Evolutionary conservation across 2,113 vertebrate species (phyloP).

Genomic region (Prunella fulvescens): DNA sequence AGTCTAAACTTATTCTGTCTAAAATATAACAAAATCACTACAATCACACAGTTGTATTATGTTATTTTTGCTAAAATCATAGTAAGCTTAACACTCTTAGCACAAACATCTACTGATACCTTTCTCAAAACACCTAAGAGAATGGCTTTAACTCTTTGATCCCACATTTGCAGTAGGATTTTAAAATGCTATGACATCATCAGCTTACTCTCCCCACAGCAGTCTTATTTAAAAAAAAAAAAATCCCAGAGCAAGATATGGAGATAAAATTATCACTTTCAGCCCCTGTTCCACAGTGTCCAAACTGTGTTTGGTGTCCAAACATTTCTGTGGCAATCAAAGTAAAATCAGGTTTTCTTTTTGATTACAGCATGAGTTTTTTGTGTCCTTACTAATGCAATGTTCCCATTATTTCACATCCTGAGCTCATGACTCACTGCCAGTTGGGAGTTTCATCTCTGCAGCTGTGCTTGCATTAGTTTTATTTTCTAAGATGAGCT

Average conservation of each 20-base stretch:
- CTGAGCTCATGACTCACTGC: not conserved
- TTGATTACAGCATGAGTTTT: not conserved
- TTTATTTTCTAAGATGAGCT: not conserved
- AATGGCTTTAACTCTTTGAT: not conserved
- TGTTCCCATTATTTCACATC: not conserved
- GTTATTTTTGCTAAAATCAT: not conserved
- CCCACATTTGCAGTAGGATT: not conserved
- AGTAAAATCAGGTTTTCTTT: not conserved
- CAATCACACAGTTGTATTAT: not conserved
- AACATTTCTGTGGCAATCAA: not conserved
- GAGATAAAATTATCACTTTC: not conserved
- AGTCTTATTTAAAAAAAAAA: not conserved
- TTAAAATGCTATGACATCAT: not conserved
- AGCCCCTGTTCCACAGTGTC: not conserved
- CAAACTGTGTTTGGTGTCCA: no score
- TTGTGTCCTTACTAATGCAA: not conserved
- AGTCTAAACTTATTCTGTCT: not conserved
- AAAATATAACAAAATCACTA: not conserved
- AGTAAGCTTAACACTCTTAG: not conserved
- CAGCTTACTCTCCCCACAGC: not conserved
- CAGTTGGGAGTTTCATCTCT: not conserved
- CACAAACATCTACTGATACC: not conserved
- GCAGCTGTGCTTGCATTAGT: not conserved
- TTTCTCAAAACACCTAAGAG: not conserved
- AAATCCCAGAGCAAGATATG: fast-evolving